Percentiles rank a stretch among this genome's conserved stretches.
phyloP scores from a whole-genome alignment of 2,797 vertebrate species.

The Hylomyscus alleni region DNA sequence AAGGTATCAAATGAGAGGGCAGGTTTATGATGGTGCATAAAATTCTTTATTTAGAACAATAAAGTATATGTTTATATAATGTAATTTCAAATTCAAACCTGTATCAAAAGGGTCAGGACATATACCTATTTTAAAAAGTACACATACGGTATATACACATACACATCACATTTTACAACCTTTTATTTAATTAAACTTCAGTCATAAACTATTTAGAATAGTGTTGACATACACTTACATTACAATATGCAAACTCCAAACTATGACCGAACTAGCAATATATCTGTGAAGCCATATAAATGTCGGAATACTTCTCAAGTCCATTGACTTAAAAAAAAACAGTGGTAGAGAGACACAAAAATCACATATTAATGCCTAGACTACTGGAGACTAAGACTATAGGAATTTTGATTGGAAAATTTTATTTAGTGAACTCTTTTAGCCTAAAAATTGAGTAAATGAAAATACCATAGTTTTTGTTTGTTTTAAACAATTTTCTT shows the following conservation, averaged over 20 bases:
- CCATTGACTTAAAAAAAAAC: conserved; percentile 82
- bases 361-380: conserved; percentile 78
- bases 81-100: conserved; percentile 91
- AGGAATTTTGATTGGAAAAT: conserved; percentile 79
- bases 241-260: conserved; percentile 86
- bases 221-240: conserved; percentile 88
- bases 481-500: conserved; percentile 72
- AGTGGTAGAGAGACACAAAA: conserved; percentile 83
- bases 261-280: conserved; percentile 85
- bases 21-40: conserved; percentile 88
- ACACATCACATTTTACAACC: conserved; percentile 91
- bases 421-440: conserved; percentile 71
- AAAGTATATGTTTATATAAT: conserved; percentile 92
- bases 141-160: conserved; percentile 91
- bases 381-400: conserved; percentile 72
- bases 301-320: conserved; percentile 85
- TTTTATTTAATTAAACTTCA: conserved; percentile 73
- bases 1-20: conserved; percentile 73
- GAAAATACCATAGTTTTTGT: conserved; percentile 73
- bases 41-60: conserved; percentile 94
- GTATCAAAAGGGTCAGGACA: conserved; percentile 91
- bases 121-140: conserved; percentile 90
- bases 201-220: conserved; percentile 87
- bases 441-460: conserved; percentile 82
- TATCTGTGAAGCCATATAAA: conserved; percentile 85